Percentiles rank a stretch among this genome's conserved stretches.
Conservation (phyloP, 2,113 vertebrate genomes). For the Prionailurus bengalensis region DNA sequence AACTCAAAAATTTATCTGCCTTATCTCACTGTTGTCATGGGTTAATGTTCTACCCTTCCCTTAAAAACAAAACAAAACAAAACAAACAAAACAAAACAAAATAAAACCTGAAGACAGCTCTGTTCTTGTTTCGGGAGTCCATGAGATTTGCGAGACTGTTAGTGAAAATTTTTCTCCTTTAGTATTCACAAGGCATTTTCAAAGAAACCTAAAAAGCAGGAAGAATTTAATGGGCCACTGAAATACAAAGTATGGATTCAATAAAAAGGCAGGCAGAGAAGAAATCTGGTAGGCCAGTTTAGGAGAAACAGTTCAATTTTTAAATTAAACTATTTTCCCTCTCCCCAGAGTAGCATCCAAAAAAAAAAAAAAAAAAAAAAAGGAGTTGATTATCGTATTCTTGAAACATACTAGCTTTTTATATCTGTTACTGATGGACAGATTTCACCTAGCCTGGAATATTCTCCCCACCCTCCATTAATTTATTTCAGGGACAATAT, state of each 20-base stretch:
- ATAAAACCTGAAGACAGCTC: conserved; percentile 64
- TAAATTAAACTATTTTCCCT: neutral
- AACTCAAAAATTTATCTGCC: conserved; percentile 89
- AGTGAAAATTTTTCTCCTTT: conserved; percentile 63
- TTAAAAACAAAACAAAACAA: conserved; percentile 73
- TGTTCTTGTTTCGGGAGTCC: conserved; percentile 75
- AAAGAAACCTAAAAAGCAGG: conserved; percentile 66
- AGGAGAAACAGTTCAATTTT: conserved; percentile 60
- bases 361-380: neutral
- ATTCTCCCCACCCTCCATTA: neutral
- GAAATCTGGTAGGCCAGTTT: conserved; percentile 58
- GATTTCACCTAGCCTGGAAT: conserved; percentile 8
- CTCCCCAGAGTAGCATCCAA: neutral
- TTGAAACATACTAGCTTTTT: conserved; percentile 21
- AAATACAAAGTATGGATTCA: conserved; percentile 75
- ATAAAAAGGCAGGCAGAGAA: conserved; percentile 74
- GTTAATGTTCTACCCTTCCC: conserved; percentile 79
- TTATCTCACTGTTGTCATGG: conserved; percentile 87
- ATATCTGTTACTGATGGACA: neutral
- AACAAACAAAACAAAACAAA: conserved; percentile 68
- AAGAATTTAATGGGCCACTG: conserved; percentile 68
- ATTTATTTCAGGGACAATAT: conserved; percentile 45
- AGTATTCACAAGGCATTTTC: conserved; percentile 48
- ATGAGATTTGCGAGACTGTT: conserved; percentile 65
- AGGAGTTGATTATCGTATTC: neutral